A percentile compares a stretch with the other conserved stretches of the same genome.
Evolutionary conservation across 2,888 invertebrate genomes (phyloP).

Genomic region (Adineta ricciae): DNA sequence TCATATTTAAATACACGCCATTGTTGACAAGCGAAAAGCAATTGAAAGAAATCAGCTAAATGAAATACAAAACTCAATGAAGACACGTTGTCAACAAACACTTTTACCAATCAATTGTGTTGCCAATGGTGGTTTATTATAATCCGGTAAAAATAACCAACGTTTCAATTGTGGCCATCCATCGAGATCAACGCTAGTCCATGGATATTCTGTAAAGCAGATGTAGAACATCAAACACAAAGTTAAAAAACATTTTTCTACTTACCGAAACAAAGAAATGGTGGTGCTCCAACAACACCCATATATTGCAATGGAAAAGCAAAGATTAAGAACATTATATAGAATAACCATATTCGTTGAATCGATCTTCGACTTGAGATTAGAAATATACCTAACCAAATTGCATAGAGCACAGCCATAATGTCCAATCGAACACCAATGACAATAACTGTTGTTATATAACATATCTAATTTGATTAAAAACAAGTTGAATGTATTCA

Average conservation of each 20-base stretch:
- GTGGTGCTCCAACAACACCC: slow-evolving; percentile 74
- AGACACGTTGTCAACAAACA: no score
- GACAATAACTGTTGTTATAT: slow-evolving; percentile 72
- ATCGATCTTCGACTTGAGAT: slow-evolving; percentile 57
- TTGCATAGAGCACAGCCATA: slow-evolving; percentile 71
- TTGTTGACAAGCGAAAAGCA: slow-evolving; percentile 75
- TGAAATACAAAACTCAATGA: background rate
- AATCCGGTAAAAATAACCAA: slow-evolving; percentile 80
- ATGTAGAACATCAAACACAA: slow-evolving; percentile 23
- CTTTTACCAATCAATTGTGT: slow-evolving; percentile 35
- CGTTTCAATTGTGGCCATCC: background rate
- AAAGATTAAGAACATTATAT: slow-evolving; percentile 67
- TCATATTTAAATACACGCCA: slow-evolving; percentile 75
- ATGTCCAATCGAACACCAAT: slow-evolving; percentile 81
- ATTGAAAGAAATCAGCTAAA: slow-evolving; percentile 68
- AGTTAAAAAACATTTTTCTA: slow-evolving; percentile 26
- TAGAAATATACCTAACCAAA: slow-evolving; percentile 69
- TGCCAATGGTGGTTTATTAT: slow-evolving; percentile 61
- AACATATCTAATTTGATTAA: slow-evolving; percentile 59
- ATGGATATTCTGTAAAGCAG: slow-evolving; percentile 60
- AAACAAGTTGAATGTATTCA: no score
- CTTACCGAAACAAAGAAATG: slow-evolving; percentile 70
- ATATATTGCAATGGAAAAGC: slow-evolving; percentile 77
- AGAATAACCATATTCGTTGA: slow-evolving; percentile 70
- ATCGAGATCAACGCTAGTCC: slow-evolving; percentile 50